These are phyloP conservation scores for Lordiphosa clarofinis DNA, from an alignment of 1,140 invertebrate species.

Conservation along the genomic window DNA sequence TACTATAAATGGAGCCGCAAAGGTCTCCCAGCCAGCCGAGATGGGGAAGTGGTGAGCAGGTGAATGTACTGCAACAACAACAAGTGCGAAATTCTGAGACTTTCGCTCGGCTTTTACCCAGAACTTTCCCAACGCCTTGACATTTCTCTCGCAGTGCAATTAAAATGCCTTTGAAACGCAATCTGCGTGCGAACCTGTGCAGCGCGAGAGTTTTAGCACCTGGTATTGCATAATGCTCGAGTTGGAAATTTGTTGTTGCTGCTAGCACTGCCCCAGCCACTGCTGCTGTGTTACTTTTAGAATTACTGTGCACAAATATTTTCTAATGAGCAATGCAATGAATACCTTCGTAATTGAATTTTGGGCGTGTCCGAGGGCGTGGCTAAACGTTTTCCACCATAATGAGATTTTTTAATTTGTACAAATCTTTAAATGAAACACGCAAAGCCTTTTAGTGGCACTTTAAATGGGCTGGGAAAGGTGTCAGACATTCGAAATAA, in stretches of 20 bases:
- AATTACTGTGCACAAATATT: conserved; percentile 65
- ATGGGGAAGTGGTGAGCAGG: conserved; percentile 5
- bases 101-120: conserved; percentile 40
- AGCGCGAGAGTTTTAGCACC: conserved; percentile 37
- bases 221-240: conserved; percentile 33
- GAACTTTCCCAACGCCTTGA: conserved; percentile 51
- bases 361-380: conserved; percentile 12
- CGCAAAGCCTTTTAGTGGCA: conserved; percentile 23
- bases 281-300: conserved; percentile 14
- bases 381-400: conserved; percentile 18
- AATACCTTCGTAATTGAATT: conserved; percentile 62
- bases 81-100: conserved; percentile 21
- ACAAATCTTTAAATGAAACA: conserved; percentile 10
- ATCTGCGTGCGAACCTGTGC: conserved; percentile 36
- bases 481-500: no score
- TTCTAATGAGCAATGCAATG: conserved; percentile 69
- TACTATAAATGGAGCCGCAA: conserved; percentile 29
- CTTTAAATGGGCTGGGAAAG: no score
- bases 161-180: conserved; percentile 66
- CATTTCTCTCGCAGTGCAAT: conserved; percentile 49
- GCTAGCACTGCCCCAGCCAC: not conserved
- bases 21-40: conserved; percentile 13
- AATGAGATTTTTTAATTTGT: conserved; percentile 27
- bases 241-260: conserved; percentile 16
- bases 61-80: conserved; percentile 33